Base-by-base conservation (phyloP, 2,797 vertebrate genomes). In the Amphiprion clarkii region DNA sequence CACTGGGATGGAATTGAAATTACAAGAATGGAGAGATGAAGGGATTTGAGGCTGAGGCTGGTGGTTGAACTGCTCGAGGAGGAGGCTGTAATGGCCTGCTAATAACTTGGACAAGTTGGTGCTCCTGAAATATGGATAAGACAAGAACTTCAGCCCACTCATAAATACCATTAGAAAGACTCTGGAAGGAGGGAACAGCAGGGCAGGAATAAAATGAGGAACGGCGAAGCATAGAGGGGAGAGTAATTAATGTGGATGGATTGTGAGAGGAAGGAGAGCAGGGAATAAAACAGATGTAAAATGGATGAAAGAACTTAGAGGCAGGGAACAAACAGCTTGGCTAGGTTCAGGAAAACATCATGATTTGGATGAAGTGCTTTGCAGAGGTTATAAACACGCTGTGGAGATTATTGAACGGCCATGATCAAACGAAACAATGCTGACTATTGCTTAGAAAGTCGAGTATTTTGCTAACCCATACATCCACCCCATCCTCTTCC, bases 111-210 rank as follows among this genome's bases (percentile, higher is more conserved):
- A 84, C 79, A 81, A 65, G 74, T 74, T 57, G 67, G 67, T 17
- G 36, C 67, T 74, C 57, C 71, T 88, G 68, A 82, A 82, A 88
- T 77, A 88, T 78, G 72, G 63, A 78, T 71, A 53, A 63, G 67
- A 80, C 52, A 56, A 68, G 68, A 80, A 53, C 27, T 55, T 55
- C 44, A 55, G 31, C 49, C 42, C 55, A 57, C 64, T 73, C 39
- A 67, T 56, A 71, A 72, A 81, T 49, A 74, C 57, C 31, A 65
- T 69, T 64, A 74, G 55, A 58, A 33, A 65, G 46, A 59, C 5
- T 31, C 2, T 8, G 53, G 25, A 59, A 58, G 58, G 54, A 67
- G 33, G 60, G 42, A 71, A 65, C 67, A 83, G 69, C 44, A 52
- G 49, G 36, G 51, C n/a, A 29, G 44, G 40, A 39, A 63, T 58